phyloP scores from a whole-genome alignment of 2,113 vertebrate genomes.

The Mastomys natalensis region DNA sequence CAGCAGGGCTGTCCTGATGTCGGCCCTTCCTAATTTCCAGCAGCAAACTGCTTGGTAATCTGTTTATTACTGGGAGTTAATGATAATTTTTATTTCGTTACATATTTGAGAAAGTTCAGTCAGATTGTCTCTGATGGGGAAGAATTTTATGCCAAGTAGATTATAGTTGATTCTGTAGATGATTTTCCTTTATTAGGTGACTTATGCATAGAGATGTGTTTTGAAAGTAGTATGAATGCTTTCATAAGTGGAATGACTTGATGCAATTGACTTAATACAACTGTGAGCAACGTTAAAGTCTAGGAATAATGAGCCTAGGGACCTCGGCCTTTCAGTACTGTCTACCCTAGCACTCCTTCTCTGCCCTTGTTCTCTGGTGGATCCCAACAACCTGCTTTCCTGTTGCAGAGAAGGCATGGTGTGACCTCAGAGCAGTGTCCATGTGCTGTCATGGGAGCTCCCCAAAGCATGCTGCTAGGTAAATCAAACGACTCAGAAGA shows the following conservation, averaged over 20 bases:
- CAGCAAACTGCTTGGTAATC: background rate
- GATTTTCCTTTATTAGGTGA: constrained; percentile 3
- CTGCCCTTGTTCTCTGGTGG: background rate
- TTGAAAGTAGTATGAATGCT: constrained; percentile 14
- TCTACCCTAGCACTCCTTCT: background rate
- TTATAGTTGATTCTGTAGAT: background rate
- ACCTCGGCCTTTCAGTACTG: background rate
- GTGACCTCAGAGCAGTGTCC: background rate
- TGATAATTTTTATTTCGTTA: background rate
- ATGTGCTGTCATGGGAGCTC: background rate
- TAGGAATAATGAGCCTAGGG: constrained; percentile 12
- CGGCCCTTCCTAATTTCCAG: background rate
- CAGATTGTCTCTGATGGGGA: background rate
- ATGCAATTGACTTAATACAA: background rate
- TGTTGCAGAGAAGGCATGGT: background rate
- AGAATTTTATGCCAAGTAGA: constrained; percentile 26
- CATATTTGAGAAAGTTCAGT: constrained; percentile 10
- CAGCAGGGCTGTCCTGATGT: background rate
- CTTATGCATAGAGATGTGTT: background rate
- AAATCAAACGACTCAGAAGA: background rate
- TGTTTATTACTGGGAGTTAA: background rate
- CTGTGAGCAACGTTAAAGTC: constrained; percentile 47
- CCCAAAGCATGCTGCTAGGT: background rate
- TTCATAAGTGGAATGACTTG: constrained; percentile 18
- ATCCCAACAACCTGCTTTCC: background rate